Conservation (phyloP, 2,888 invertebrate genomes). For the Eristalinus sepulchralis region DNA sequence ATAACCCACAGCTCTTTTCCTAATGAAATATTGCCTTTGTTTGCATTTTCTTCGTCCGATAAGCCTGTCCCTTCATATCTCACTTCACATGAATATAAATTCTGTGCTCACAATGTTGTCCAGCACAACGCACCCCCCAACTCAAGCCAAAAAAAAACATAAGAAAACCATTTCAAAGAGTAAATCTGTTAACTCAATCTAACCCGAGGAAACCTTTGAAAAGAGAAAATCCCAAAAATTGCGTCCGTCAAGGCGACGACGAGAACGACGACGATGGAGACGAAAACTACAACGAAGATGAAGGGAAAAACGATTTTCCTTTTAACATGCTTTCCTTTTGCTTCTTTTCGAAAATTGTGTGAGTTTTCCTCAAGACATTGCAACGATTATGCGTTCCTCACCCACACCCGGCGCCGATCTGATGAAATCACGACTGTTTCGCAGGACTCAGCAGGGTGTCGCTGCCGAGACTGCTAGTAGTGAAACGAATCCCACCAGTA, state of each 20-base stretch:
- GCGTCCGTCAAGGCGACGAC: constrained; percentile 15
- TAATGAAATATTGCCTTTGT: not conserved
- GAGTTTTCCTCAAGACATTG: constrained; percentile 19
- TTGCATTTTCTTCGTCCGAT: not conserved
- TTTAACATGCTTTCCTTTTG: constrained; percentile 3
- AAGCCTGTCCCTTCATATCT: not conserved
- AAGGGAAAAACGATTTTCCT: not conserved
- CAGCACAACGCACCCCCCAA: not conserved
- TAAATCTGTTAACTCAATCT: constrained; percentile 58
- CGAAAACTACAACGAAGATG: not conserved
- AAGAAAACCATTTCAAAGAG: constrained; percentile 5
- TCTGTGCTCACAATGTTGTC: not conserved
- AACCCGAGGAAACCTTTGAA: constrained; percentile 12
- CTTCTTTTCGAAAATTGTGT: not conserved
- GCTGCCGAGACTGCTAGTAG: not conserved
- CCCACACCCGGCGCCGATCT: not conserved
- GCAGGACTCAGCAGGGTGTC: constrained; percentile 1
- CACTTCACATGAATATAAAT: not conserved
- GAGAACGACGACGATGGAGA: not conserved
- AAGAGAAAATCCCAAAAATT: constrained; percentile 31
- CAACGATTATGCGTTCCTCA: constrained; percentile 33
- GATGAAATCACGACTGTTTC: constrained; percentile 24
- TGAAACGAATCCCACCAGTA: constrained; percentile 52
- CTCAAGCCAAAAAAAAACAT: not conserved
- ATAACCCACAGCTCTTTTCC: not conserved